Evolutionary conservation across 2,113 vertebrate species (phyloP), one percentile per base, ranked within the genome.

Genomic region (Saguinus imperator): DNA sequence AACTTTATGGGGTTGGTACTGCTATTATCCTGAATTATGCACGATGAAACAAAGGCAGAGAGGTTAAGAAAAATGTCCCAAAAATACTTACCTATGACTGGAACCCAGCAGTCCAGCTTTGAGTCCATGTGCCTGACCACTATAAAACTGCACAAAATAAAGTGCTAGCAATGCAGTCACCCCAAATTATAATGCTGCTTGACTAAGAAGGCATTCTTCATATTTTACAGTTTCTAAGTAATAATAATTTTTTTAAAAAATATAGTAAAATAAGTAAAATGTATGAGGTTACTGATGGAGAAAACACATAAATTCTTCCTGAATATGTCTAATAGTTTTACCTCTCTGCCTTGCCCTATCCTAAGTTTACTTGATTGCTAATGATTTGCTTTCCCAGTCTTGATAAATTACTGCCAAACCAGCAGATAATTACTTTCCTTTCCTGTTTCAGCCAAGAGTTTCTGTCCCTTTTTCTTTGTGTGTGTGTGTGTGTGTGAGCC

Each of bases 371-470:
- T 91, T 95, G 93, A 95, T 96, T 94, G 32, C 20, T 96, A 94
- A 93, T 92, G 76, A 87, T 98, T 97, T 98, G 40, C 37, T 89
- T 98, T 96, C 21, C 89, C 75, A 37, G 55, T 66, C 87, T 91
- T 45, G 45, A 61, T 80, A 94, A 85, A 66, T 77, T 43, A 83
- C 27, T 68, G 25, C 40, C n/a, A 40, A 64, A 55, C 29, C n/a
- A n/a, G 23, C 32, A 58, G 81, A 57, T 70, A 75, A 87, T 84
- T 95, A 8, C 55, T 92, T 4, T 76, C 72, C 64, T 86, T 96
- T 97, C 23, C 57, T 95, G 10, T 94, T 97, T 37, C 85, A 14
- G 8, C 37, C 32, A 20, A 3, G 52, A 75, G 95, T 8, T 61
- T 94, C 72, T 68, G 17, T 83, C 91, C 92, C 94, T 8, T 29